Evolutionary conservation across 2,113 vertebrate genomes (phyloP), one percentile per base, ranked within the genome.

Genomic region (Marmota monax): DNA sequence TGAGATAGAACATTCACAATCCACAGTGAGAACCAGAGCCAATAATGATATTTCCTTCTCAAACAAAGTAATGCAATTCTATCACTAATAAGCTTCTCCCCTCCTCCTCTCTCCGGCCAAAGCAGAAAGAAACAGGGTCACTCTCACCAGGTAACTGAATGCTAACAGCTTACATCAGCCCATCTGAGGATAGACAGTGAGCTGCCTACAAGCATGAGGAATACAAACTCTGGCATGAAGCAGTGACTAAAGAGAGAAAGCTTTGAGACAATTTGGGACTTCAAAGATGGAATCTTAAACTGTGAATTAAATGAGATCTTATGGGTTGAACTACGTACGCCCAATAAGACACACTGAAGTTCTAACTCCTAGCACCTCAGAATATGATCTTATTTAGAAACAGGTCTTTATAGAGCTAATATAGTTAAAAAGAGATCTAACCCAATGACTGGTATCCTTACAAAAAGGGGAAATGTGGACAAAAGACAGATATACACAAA

Each of bases 371-470:
- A 82, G 16, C 53, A 65, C 9, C 67, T 74, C 20, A 74, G 67
- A 82, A 73, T 56, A 32, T 42, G 67, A 56, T 17, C 25, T 92
- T 73, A 92, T 74, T 73, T 80, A 67, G 65, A 92, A 95, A 96
- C 1, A 69, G 37, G 45, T 84, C 23, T 79, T 73, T 72, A 78
- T 7, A 39, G 23, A 69, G 27, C 72, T 27, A 89, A 51, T 45
- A 39, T 20, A 45, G 8, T 34, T 65, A 84, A 65, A 63, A 84
- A 32, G 39, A 84, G 58, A 42, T 65, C 82, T 84, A 42, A 29
- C 5, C 37, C 82, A 84, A 22, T 32, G 37, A 61, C 74, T 74
- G 58, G 61, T 77, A 17, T 89, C 61, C 85, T 78, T 72, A 93
- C 32, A n/a, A 93, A 87, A 89, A 84, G 51, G 22, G 17, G 63